Evolutionary conservation across 2,888 invertebrate species (phyloP), one percentile per base, ranked within the genome.

Genomic region (Sesamia inferens): DNA sequence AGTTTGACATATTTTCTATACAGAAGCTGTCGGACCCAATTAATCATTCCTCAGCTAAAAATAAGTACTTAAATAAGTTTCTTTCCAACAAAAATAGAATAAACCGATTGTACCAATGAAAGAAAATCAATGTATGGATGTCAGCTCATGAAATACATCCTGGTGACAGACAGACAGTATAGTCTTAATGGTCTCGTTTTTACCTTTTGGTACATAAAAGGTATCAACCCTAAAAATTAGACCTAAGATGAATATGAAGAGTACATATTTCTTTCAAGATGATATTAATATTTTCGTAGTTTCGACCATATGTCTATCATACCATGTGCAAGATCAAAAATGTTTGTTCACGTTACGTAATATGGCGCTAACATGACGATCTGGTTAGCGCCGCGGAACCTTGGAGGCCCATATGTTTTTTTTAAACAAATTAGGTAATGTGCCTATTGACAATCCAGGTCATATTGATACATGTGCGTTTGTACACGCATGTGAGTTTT

Each of bases 401-500:
- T 94, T 93, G 94, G 83, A 76, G 78, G 82, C 88, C 88, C 93
- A 94, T 93, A 92, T 93, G 94, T 74, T 81, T 72, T 89, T 93
- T 94, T 91, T 91, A 92, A 91, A 94, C 94, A 93, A 94, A 94
- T 94, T 94, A 93, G 93, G 93, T 92, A 94, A 93, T 91, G 90
- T 89, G 89, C 90, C 92, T 93, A 93, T 94, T 94, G 92, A 89
- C 88, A 85, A 92, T 90, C 85, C 93, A 89, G 94, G 93, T 92
- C 93, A 90, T 89, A 91, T 90, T 91, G 71, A 78, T 75, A 78
- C 71, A 75, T 74, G 77, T 81, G 68, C 68, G 47, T 74, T 22
- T 42, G 62, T 57, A 57, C 59, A 65, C 68, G 57, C 54, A 31
- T 83, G 73, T 73, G n/a, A n/a, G 31, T 63, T 74, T 58, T 67